phyloP scores from a whole-genome alignment of 2,113 vertebrate genomes.

The Vulpes ferrilata region DNA sequence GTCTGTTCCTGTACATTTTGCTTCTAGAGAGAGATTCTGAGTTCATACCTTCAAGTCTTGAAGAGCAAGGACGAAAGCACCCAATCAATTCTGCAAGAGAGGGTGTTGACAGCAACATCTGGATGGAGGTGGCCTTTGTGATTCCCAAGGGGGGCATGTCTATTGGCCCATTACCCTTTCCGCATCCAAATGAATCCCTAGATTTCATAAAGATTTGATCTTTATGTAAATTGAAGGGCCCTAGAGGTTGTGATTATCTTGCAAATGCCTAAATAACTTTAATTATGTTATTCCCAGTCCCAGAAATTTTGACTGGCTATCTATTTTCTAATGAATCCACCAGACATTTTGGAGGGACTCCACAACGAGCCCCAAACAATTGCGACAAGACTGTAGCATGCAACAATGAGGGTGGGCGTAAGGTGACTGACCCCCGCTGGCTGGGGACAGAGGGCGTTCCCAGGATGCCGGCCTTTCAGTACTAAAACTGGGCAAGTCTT shows the following conservation, averaged over 20 bases:
- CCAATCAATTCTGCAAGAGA: not conserved
- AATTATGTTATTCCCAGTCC: not conserved
- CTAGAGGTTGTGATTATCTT: not conserved
- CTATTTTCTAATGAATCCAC: not conserved
- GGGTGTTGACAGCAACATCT: constrained; percentile 1
- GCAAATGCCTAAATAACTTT: not conserved
- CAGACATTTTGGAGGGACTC: not conserved
- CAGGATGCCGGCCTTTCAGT: not conserved
- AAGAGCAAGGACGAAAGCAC: constrained; percentile 8
- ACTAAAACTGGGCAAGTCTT: not conserved
- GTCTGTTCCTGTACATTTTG: not conserved
- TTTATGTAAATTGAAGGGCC: constrained; percentile 5
- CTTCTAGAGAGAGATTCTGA: not conserved
- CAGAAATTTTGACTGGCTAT: constrained; percentile 15
- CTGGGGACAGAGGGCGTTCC: not conserved
- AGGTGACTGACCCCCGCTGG: not conserved
- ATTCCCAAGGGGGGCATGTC: not conserved
- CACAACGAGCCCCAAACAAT: not conserved
- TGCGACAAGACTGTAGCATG: not conserved
- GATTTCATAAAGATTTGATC: not conserved
- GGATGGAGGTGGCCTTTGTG: not conserved
- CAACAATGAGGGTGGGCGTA: not conserved
- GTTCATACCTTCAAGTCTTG: not conserved
- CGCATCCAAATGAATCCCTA: not conserved
- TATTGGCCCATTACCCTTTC: not conserved